Percentiles rank a stretch among this genome's conserved stretches.
Evolutionary conservation across 2,888 invertebrate species (phyloP).

Genomic region (Synergus umbraculus): DNA sequence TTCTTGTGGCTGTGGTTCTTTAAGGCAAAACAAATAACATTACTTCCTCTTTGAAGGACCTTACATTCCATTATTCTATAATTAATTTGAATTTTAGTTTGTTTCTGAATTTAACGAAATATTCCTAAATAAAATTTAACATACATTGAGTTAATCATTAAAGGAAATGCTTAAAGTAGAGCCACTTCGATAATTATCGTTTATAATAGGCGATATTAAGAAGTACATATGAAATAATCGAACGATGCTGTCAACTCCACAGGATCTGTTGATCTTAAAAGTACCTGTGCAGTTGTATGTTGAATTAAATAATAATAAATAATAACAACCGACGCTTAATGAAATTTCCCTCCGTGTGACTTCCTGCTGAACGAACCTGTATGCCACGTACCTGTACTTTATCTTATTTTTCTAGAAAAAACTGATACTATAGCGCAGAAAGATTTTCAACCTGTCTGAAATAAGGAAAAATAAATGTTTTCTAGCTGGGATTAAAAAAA

Average conservation of each 20-base stretch:
- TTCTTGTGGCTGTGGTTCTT: not conserved
- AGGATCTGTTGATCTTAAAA: not conserved
- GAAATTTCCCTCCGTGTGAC: conserved; percentile 30
- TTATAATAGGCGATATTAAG: not conserved
- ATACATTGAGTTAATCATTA: not conserved
- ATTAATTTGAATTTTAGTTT: not conserved
- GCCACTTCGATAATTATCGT: not conserved
- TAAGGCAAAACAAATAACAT: not conserved
- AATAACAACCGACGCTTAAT: conserved; percentile 25
- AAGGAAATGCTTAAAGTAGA: not conserved
- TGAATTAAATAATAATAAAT: not conserved
- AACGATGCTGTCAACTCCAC: not conserved
- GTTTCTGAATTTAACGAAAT: no score
- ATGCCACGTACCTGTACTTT: conserved; percentile 49
- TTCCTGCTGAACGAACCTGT: conserved; percentile 49
- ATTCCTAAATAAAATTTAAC: no score
- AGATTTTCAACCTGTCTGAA: conserved; percentile 14
- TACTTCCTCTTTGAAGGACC: not conserved
- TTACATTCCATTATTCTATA: not conserved
- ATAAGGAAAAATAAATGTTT: not conserved
- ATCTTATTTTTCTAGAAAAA: conserved; percentile 61
- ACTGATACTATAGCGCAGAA: not conserved
- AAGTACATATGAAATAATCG: not conserved
- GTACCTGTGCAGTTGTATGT: not conserved
- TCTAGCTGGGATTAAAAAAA: not conserved